These are phyloP conservation scores for Parazoanthus atlanticus DNA, from an alignment of 92 coral and sea anemone genomes.

Conservation along the genomic window DNA sequence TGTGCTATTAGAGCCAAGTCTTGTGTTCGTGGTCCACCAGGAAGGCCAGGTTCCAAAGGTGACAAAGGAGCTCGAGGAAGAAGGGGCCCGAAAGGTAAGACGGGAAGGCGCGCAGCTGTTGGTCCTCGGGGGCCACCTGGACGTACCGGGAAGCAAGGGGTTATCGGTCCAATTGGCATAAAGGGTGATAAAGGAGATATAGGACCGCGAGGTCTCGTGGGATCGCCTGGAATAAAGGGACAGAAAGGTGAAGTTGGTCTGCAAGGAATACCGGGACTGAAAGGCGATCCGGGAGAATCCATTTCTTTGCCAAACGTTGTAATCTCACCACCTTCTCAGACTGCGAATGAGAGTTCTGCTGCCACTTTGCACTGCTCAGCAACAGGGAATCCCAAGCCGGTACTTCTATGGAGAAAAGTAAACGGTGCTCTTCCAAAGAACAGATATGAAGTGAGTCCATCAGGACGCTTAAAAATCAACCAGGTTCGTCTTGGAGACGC, in stretches of 20 bases:
- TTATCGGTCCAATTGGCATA: no score
- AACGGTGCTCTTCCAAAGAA: slow-evolving; percentile 17
- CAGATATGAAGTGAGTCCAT: background rate
- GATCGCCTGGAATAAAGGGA: no score
- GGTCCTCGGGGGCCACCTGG: background rate
- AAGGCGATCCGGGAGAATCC: slow-evolving; percentile 14
- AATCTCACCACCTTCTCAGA: slow-evolving; percentile 18
- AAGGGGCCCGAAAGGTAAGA: slow-evolving; percentile 12
- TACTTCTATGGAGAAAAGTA: slow-evolving; percentile 11
- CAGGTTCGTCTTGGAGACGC: background rate
- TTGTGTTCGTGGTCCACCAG: slow-evolving; percentile 21
- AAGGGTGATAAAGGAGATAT: no score
- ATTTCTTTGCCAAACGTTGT: slow-evolving; percentile 11
- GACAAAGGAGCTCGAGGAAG: slow-evolving; percentile 1
- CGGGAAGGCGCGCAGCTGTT: slow-evolving; percentile 11
- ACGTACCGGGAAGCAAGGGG: no score
- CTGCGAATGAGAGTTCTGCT: background rate
- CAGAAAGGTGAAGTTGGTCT: no score
- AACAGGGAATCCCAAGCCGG: slow-evolving; percentile 23
- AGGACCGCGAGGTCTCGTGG: no score
- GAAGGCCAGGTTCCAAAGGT: slow-evolving; percentile 28
- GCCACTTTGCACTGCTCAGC: slow-evolving; percentile 11
- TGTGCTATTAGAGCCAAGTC: background rate
- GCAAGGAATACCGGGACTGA: background rate
- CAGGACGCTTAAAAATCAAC: background rate